Percentiles rank a stretch among this genome's conserved stretches.
Evolutionary conservation across 1,140 invertebrate genomes (phyloP).

Genomic region (Parapsyche elsis): DNA sequence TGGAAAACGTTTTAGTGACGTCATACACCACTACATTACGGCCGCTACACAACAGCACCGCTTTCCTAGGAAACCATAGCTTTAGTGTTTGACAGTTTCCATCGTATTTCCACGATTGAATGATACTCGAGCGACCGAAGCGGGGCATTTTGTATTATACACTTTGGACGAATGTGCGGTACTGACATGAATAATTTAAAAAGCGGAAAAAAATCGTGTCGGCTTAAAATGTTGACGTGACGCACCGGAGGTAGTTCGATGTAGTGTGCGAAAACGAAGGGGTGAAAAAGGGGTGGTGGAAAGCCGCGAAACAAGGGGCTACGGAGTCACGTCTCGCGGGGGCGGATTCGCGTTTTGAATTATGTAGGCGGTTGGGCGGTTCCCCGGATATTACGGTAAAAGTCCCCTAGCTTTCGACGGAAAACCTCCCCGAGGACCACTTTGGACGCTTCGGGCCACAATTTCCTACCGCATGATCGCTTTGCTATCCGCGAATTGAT

Average conservation of each 20-base stretch:
- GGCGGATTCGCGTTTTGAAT: slow-evolving; percentile 28
- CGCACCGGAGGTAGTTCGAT: background rate
- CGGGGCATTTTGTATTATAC: no score
- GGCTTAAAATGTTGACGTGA: background rate
- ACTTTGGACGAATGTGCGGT: no score
- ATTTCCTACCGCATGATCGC: background rate
- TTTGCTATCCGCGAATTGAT: background rate
- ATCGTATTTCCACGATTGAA: no score
- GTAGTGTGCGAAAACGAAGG: background rate
- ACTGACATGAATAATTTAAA: background rate
- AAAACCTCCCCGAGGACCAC: slow-evolving; percentile 17
- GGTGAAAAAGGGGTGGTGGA: background rate
- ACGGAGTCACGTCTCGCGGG: background rate
- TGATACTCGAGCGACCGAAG: no score
- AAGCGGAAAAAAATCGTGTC: background rate
- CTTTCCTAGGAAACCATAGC: no score
- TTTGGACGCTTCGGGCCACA: background rate
- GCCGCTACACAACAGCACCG: no score
- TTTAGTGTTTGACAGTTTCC: no score
- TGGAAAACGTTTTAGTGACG: no score
- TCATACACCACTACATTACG: no score
- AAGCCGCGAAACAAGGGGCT: background rate
- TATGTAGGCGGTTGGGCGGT: slow-evolving; percentile 21
- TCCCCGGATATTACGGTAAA: slow-evolving; percentile 33
- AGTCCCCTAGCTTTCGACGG: slow-evolving; percentile 21